These are phyloP conservation scores for Drosophila paracracens DNA, from an alignment of 2,888 invertebrate genomes.

Conservation along the genomic window DNA sequence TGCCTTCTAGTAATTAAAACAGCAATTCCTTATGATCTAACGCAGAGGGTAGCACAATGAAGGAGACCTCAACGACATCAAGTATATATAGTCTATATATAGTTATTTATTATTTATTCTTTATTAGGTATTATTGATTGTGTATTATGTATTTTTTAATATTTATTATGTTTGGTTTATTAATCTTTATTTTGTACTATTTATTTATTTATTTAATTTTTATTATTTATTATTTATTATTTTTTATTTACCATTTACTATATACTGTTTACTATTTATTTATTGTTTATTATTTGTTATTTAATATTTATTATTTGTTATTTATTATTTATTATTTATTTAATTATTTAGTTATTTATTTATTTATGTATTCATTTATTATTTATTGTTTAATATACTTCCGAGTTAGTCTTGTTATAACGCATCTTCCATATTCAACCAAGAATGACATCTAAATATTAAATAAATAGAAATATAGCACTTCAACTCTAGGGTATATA, in stretches of 20 bases:
- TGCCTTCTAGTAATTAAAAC: conserved; percentile 64
- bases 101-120: background rate
- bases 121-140: too few relatives aligned
- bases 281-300: too few relatives aligned
- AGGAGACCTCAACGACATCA: background rate
- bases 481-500: background rate
- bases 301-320: too few relatives aligned
- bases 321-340: background rate
- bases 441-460: background rate
- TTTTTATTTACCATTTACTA: background rate
- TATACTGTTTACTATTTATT: background rate
- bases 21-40: conserved; percentile 51
- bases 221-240: background rate
- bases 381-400: background rate
- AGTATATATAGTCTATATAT: background rate
- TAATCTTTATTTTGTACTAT: too few relatives aligned
- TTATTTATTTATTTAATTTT: background rate
- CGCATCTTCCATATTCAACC: background rate
- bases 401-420: background rate
- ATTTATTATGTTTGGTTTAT: background rate
- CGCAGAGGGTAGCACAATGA: background rate
- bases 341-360: background rate
- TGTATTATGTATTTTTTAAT: background rate
- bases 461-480: background rate
- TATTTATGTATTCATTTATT: background rate